Conservation (phyloP, 2,888 invertebrate genomes). For the Cryptocephalus primarius region DNA sequence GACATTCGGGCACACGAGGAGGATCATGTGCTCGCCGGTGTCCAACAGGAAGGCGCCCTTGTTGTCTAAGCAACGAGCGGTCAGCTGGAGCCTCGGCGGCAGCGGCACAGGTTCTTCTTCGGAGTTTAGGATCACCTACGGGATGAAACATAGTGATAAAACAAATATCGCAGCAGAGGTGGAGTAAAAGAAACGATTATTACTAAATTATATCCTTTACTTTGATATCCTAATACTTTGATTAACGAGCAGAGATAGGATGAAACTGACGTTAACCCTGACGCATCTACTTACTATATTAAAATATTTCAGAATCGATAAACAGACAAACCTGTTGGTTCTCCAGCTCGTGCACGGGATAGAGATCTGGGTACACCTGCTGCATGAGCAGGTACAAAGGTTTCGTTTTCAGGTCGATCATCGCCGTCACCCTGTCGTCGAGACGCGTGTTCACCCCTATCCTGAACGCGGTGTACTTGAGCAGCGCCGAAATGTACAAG, state of each 20-base stretch:
- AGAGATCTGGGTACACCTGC: slow-evolving; percentile 84
- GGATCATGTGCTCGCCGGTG: slow-evolving; percentile 65
- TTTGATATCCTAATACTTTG: too few relatives aligned
- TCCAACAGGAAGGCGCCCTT: slow-evolving; percentile 91
- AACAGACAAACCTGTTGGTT: slow-evolving; percentile 20
- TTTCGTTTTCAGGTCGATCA: slow-evolving; percentile 86
- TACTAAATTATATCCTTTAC: too few relatives aligned
- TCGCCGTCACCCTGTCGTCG: slow-evolving; percentile 86
- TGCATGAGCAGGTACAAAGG: slow-evolving; percentile 75
- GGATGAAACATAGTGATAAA: too few relatives aligned
- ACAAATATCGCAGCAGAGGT: too few relatives aligned
- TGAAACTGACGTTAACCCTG: too few relatives aligned
- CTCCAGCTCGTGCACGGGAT: slow-evolving; percentile 67
- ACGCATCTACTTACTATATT: too few relatives aligned
- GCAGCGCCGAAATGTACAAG: slow-evolving; percentile 74
- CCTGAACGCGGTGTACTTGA: slow-evolving; percentile 86
- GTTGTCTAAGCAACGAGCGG: slow-evolving; percentile 69
- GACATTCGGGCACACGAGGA: slow-evolving; percentile 76
- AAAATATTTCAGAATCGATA: too few relatives aligned
- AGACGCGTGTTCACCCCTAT: slow-evolving; percentile 74
- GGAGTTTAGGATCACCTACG: slow-evolving; percentile 19
- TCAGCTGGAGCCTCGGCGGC: slow-evolving; percentile 75
- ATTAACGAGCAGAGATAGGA: too few relatives aligned
- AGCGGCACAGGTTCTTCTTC: slow-evolving; percentile 41
- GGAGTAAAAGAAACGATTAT: too few relatives aligned